Conservation (phyloP, 2,113 vertebrate species). For the Amia ocellicauda region DNA sequence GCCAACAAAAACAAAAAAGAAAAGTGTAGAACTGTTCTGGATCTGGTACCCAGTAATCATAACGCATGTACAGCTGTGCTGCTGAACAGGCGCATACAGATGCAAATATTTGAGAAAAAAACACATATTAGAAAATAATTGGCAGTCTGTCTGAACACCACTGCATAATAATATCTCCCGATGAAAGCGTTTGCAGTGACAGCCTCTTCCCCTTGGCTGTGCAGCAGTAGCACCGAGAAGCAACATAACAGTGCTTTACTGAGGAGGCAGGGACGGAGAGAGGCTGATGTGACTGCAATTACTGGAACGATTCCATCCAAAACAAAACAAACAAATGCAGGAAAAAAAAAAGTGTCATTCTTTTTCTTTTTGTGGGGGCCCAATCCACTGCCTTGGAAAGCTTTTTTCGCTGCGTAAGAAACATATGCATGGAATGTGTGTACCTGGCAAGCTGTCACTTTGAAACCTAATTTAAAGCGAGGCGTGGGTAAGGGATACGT, state of each 20-base stretch:
- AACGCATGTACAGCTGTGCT: too few relatives aligned
- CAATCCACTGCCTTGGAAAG: background rate
- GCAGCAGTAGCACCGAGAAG: background rate
- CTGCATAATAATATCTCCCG: background rate
- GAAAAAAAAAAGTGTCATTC: background rate
- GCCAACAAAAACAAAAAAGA: too few relatives aligned
- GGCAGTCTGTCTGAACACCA: constrained; percentile 5
- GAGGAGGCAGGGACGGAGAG: background rate
- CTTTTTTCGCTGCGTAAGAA: background rate
- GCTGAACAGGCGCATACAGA: too few relatives aligned
- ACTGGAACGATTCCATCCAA: constrained; percentile 1
- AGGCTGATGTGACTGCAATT: background rate
- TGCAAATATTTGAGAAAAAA: too few relatives aligned
- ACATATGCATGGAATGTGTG: background rate
- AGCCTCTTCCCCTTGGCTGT: background rate
- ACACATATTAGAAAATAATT: background rate
- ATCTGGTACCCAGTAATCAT: too few relatives aligned
- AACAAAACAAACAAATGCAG: too few relatives aligned
- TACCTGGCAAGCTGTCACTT: background rate
- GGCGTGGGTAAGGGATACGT: background rate
- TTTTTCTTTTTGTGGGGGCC: background rate
- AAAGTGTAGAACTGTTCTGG: too few relatives aligned
- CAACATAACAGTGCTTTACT: too few relatives aligned
- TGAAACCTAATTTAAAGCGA: background rate
- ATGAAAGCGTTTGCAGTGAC: constrained; percentile 1